Evolutionary conservation across 1,140 invertebrate species (phyloP), one percentile per base, ranked within the genome.

Genomic region (Centruroides vittatus): DNA sequence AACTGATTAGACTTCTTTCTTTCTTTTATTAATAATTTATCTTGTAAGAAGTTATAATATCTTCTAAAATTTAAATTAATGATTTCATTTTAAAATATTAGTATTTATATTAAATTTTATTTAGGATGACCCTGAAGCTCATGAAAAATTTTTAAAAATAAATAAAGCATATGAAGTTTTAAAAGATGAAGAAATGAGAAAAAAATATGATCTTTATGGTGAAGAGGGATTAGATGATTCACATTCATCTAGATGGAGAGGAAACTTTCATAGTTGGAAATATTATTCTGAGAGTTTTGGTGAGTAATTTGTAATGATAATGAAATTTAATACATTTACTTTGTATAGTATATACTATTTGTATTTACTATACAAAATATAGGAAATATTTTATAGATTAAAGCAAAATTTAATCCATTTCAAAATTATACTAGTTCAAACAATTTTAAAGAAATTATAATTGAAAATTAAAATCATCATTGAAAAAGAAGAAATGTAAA

Each of bases 241-340:
- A 58, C 68, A 67, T 35, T 71, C 76, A 62, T 76, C 54, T 75
- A 76, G 60, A 74, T 78, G 62, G 78, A 80, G 41, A 66, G 71
- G 51, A 75, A 73, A 74, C 51, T 91, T 88, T 72, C 84, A 90
- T 67, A 83, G 84, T 47, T 91, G 87, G 79, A 84, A 80, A 65
- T 90, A 89, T 70, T 90, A 91, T 70, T 78, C 84, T 59, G 83
- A 89, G 70, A 84, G 87, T 69, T 91, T 92, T 81, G 89, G 87
- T 78, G 69, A 59, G 63, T 36, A 61, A 55, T 55, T 61, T 23
- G 23, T 23, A 23, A 23, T 23, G 23, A 23, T 23, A 23, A 23
- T 23, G 23, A 23, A 23, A 23, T 23, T 23, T 23, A 23, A 23
- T 23, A n/a, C n/a, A n/a, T n/a, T n/a, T 23, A 23, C 23, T 23